Evolutionary conservation across 2,113 vertebrate genomes (phyloP).

Genomic region (Murina feae): DNA sequence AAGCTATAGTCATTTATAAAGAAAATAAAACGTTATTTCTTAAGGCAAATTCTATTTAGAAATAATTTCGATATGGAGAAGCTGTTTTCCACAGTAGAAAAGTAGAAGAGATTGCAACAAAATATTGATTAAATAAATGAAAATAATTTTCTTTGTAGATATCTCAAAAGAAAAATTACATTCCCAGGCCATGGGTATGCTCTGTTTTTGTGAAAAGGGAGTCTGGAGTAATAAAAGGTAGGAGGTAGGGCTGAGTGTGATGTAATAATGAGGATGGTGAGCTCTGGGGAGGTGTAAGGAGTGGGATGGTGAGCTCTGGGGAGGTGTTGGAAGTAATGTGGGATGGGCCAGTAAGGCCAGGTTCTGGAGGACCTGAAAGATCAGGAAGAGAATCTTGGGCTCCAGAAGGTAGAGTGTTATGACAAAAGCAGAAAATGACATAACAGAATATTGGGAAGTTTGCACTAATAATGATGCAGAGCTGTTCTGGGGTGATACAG

Average conservation of each 20-base stretch:
- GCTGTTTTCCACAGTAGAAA: not conserved
- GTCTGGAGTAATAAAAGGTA: not conserved
- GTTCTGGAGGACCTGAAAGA: not conserved
- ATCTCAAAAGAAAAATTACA: not conserved
- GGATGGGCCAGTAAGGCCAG: not conserved
- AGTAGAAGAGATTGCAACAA: not conserved
- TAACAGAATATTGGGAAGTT: not conserved
- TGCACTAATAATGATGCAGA: not conserved
- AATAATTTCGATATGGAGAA: conserved; percentile 14
- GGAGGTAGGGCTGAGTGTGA: not conserved
- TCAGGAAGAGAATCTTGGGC: not conserved
- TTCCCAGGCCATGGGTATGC: not conserved
- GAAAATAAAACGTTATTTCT: not conserved
- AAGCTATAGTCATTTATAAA: not conserved
- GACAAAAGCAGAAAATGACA: not conserved
- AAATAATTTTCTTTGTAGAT: not conserved
- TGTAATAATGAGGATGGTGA: not conserved
- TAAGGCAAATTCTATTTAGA: not conserved
- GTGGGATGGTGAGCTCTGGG: too few species aligned
- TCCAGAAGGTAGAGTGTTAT: not conserved
- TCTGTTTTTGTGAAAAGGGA: not conserved
- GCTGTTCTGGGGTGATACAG: not conserved
- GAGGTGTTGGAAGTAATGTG: not conserved
- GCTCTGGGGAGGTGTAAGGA: too few species aligned
- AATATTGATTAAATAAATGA: not conserved